phyloP scores from a whole-genome alignment of 2,888 invertebrate genomes.

The Epinotia bilunana region DNA sequence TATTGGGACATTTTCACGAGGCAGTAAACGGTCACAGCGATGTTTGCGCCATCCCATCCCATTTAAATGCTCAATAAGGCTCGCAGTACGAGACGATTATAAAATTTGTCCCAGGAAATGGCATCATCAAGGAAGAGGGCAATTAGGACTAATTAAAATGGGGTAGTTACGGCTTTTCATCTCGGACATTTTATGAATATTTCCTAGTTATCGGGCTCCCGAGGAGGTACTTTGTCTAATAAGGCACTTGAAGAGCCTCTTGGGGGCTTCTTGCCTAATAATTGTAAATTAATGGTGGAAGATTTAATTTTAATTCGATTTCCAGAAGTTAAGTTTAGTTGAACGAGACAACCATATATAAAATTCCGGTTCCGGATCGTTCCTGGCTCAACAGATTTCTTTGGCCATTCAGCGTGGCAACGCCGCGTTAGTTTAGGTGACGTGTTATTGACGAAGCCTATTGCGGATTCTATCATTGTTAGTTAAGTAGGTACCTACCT shows the following conservation, averaged over 20 bases:
- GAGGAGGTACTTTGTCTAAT: conserved; percentile 32
- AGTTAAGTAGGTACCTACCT: too few species aligned
- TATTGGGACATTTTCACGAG: conserved; percentile 3
- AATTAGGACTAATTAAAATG: conserved; percentile 59
- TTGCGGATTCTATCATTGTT: too few species aligned
- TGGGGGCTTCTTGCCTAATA: conserved; percentile 30
- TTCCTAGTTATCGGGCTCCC: conserved; percentile 41
- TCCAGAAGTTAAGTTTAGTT: background rate
- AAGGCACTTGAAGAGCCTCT: conserved; percentile 32
- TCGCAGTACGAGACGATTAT: conserved; percentile 49
- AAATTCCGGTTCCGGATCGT: too few species aligned
- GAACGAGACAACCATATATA: background rate
- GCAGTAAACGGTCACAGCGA: conserved; percentile 28
- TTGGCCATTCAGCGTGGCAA: too few species aligned
- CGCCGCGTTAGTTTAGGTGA: too few species aligned
- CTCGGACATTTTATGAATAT: conserved; percentile 45
- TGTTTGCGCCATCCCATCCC: conserved; percentile 40
- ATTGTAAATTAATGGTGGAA: conserved; percentile 4
- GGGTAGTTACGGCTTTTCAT: conserved; percentile 46
- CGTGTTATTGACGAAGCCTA: too few species aligned
- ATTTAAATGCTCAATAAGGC: conserved; percentile 48
- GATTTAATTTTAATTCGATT: conserved; percentile 27
- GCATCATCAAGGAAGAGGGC: conserved; percentile 50
- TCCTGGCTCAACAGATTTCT: too few species aligned
- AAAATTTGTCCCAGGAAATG: conserved; percentile 55